Evolutionary conservation across 1,140 invertebrate genomes (phyloP).

Genomic region (Akabosia matsudoensis): DNA sequence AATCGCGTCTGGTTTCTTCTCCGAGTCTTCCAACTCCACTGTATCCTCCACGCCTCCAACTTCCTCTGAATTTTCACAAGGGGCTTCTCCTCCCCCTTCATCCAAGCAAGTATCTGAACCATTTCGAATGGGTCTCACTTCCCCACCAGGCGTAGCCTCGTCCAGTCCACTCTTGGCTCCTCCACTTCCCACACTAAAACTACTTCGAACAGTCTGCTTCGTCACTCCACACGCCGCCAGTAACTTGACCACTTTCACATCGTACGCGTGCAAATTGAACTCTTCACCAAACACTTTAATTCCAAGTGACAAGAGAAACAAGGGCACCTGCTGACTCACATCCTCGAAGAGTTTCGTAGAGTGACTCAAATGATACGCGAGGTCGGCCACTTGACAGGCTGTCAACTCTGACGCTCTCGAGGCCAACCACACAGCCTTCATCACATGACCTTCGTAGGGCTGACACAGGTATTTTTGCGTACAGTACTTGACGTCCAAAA

Average conservation of each 20-base stretch:
- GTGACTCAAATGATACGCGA: constrained; percentile 58
- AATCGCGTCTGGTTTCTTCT: background rate
- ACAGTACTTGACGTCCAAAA: constrained; percentile 93
- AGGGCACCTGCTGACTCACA: constrained; percentile 54
- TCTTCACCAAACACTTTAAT: constrained; percentile 30
- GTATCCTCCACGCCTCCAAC: constrained; percentile 46
- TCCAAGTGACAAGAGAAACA: constrained; percentile 50
- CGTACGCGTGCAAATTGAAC: constrained; percentile 29
- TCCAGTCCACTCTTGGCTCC: constrained; percentile 3
- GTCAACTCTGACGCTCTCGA: constrained; percentile 58
- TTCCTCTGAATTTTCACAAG: constrained; percentile 42
- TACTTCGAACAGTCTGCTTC: constrained; percentile 26
- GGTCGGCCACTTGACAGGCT: constrained; percentile 57
- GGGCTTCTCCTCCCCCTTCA: constrained; percentile 45
- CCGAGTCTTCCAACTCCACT: constrained; percentile 36
- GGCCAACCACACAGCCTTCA: constrained; percentile 80
- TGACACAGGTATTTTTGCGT: constrained; percentile 89
- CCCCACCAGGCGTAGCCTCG: background rate
- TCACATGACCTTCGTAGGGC: constrained; percentile 79
- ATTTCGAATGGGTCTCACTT: background rate
- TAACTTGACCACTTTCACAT: constrained; percentile 49
- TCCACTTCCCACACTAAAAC: constrained; percentile 32
- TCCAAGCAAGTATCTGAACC: constrained; percentile 43
- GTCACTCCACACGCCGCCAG: constrained; percentile 55
- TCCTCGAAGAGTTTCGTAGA: constrained; percentile 52